Conservation (phyloP, 2,797 vertebrate genomes). For the Zalophus californianus region DNA sequence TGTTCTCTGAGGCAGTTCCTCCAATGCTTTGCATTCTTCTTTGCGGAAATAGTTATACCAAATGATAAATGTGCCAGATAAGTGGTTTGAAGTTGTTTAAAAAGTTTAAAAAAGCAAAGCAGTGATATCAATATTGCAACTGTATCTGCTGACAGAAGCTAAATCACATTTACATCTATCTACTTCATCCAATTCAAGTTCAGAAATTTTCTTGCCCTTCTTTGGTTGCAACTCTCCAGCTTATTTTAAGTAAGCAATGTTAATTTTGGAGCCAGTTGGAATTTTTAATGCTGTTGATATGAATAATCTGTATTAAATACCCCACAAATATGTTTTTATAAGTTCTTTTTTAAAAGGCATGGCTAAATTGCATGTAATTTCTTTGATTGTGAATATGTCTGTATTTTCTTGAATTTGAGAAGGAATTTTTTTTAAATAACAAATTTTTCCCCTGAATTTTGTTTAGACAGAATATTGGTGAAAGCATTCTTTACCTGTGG, state of each 20-base stretch:
- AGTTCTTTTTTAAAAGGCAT: slow-evolving; percentile 3
- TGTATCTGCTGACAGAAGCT: not conserved
- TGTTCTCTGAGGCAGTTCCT: not conserved
- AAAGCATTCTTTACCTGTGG: slow-evolving; percentile 97
- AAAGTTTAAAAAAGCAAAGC: not conserved
- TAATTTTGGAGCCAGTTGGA: slow-evolving; percentile 50
- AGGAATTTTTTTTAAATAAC: slow-evolving; percentile 61
- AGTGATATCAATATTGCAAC: not conserved
- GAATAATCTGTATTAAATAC: not conserved
- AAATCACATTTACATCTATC: not conserved
- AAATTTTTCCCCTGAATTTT: slow-evolving; percentile 72
- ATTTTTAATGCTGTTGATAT: slow-evolving; percentile 63
- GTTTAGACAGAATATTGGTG: slow-evolving; percentile 94
- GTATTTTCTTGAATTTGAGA: slow-evolving; percentile 53
- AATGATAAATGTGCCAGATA: not conserved
- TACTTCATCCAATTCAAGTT: not conserved
- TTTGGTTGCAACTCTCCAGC: not conserved
- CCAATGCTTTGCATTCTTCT: not conserved
- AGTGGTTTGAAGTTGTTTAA: not conserved
- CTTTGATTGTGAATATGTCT: slow-evolving; percentile 31
- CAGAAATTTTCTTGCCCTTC: slow-evolving; percentile 1
- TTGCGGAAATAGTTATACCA: slow-evolving; percentile 42
- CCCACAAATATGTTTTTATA: not conserved
- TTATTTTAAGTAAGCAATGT: slow-evolving; percentile 46
- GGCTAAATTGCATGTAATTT: slow-evolving; percentile 8